Base-by-base conservation (phyloP, 1,140 invertebrate genomes). In the Drosophila kanapiae region DNA sequence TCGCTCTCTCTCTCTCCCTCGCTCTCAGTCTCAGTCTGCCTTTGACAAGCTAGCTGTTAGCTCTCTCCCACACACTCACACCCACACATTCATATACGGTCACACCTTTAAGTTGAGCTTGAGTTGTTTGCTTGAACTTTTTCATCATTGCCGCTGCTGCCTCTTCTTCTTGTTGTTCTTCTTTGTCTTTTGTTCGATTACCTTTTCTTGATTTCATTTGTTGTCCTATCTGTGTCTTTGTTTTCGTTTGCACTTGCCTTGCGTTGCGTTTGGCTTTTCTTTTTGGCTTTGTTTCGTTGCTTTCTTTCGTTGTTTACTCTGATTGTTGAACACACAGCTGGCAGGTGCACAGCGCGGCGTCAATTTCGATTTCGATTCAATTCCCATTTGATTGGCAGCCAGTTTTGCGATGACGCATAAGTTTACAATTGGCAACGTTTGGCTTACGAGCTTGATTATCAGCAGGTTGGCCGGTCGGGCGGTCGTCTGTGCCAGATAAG, bases 311-410 rank as follows among this genome's bases (percentile, higher is more conserved):
- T 80, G 79, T 61, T 75, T 69, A 76, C 63, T 58, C 37, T 45
- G 53, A 61, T 75, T 80, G 49, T 69, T 61, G 67, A 68, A 80
- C 62, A 85, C 82, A 78, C 62, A 45, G 60, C 40, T 78, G 80
- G 38, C 80, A 82, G 80, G 80, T 83, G 80, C 80, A 82, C 70
- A 74, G 70, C 74, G 37, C 61, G 56, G 53, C 40, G 60, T 60
- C 60, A 37, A 38, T 59, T 54, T 51, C 75, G 35, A 23, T 60
- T 69, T 61, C 40, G 42, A 29, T 64, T 64, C 69, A 48, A 31
- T 75, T 82, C 74, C 77, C 75, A 72, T 71, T 80, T 86, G 82
- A 86, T 86, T 86, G 82, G 70, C 82, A 64, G 80, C 80, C 80
- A 83, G 78, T 69, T 82, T 83, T 72, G 37, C 67, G 54, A 67